Evolutionary conservation across 2,113 vertebrate genomes (phyloP).

Genomic region (Tauraco erythrolophus): DNA sequence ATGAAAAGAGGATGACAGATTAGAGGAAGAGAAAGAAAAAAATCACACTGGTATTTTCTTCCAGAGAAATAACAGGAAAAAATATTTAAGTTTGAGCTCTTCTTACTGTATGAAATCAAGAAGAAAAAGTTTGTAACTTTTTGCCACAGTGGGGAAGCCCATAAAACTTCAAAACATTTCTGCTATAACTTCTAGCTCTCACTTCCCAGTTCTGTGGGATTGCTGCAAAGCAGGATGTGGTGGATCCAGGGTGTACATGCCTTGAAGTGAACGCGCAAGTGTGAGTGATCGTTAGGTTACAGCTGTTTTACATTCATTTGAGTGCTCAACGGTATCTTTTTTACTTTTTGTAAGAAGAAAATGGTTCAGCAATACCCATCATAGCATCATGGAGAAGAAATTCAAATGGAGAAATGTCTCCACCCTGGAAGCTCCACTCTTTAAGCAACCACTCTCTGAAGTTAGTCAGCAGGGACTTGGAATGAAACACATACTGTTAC

Average conservation of each 20-base stretch:
- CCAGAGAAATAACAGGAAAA: not conserved
- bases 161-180: not conserved
- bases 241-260: not conserved
- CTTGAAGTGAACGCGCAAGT: not conserved
- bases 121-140: not conserved
- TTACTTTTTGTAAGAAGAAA: not conserved
- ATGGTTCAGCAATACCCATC: not conserved
- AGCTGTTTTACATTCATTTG: not conserved
- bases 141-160: not conserved
- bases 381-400: not conserved
- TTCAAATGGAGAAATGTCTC: not conserved
- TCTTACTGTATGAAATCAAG: not conserved
- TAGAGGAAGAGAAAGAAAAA: not conserved
- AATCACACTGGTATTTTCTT: not conserved
- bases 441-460: not conserved
- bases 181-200: not conserved
- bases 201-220: not conserved
- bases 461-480: not conserved
- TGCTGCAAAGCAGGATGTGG: not conserved
- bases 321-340: not conserved
- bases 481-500: not conserved
- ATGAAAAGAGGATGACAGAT: not conserved
- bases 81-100: not conserved
- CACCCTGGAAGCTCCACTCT: not conserved
- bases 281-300: not conserved